Percentiles rank a stretch among this genome's conserved stretches.
These are phyloP conservation scores for Neomonachus schauinslandi DNA, from an alignment of 2,113 vertebrate species.

Conservation along the genomic window DNA sequence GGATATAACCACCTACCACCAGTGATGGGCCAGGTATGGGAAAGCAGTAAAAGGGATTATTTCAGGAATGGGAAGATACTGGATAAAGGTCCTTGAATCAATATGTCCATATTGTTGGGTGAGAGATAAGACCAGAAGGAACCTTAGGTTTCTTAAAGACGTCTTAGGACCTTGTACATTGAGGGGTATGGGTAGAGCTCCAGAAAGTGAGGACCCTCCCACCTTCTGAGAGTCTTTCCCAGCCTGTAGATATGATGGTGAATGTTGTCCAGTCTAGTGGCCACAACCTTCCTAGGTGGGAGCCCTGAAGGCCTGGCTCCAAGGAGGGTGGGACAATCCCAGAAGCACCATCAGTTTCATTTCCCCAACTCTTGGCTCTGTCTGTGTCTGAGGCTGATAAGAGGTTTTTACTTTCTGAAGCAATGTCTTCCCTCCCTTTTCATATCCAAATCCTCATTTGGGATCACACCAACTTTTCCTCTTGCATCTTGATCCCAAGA, in stretches of 20 bases:
- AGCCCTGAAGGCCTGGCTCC: background rate
- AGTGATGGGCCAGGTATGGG: background rate
- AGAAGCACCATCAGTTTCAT: background rate
- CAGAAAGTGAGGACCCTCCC: background rate
- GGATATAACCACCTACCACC: background rate
- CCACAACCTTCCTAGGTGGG: rapidly evolving
- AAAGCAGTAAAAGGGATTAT: background rate
- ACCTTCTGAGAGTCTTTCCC: background rate
- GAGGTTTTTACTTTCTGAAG: background rate
- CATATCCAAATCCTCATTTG: background rate
- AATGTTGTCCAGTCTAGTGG: no score
- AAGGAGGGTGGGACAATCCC: background rate
- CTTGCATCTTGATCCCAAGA: background rate
- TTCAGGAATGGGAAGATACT: background rate
- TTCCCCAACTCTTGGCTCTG: background rate
- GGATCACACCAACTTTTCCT: background rate
- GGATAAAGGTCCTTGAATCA: background rate
- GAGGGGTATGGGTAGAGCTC: background rate
- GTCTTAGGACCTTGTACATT: background rate
- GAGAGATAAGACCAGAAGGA: background rate
- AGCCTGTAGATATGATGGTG: rapidly evolving
- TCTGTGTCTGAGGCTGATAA: background rate
- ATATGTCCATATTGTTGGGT: background rate
- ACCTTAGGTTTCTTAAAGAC: background rate
- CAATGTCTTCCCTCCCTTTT: background rate